Evolutionary conservation across 2,113 vertebrate genomes (phyloP).

Genomic region (Cochlearius cochlearius): DNA sequence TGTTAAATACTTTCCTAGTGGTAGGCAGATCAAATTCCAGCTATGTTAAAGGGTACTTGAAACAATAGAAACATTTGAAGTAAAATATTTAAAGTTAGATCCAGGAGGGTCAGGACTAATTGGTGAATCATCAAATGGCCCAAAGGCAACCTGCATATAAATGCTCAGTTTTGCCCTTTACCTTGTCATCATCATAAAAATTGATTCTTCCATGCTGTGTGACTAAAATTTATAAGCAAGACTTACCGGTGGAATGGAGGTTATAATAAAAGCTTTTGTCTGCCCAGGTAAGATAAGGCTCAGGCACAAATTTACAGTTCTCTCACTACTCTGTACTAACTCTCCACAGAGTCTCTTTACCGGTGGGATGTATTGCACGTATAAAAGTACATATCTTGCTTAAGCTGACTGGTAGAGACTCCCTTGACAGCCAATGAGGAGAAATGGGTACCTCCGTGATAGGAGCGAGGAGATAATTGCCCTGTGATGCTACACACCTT

Average conservation of each 20-base stretch:
- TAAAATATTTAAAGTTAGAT: slow-evolving; percentile 31
- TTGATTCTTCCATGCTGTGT: slow-evolving; percentile 14
- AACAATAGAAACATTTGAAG: slow-evolving; percentile 25
- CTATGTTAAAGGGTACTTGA: neutral
- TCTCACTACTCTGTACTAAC: neutral
- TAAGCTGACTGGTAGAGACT: neutral
- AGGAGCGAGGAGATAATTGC: neutral
- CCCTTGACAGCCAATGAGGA: neutral
- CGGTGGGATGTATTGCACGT: neutral
- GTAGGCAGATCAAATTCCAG: slow-evolving; percentile 22
- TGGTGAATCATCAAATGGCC: slow-evolving; percentile 38
- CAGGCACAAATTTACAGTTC: neutral
- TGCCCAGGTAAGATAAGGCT: neutral
- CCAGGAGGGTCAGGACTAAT: slow-evolving; percentile 9
- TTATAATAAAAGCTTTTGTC: slow-evolving; percentile 32
- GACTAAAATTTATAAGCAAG: slow-evolving; percentile 40
- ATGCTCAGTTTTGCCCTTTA: slow-evolving; percentile 28
- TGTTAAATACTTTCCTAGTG: neutral
- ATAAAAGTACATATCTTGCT: neutral
- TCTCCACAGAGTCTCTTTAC: neutral
- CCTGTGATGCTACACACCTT: neutral
- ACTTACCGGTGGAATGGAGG: neutral
- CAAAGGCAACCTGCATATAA: slow-evolving; percentile 31
- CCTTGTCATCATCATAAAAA: slow-evolving; percentile 49
- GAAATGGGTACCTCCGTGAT: neutral